Evolutionary conservation across 2,888 invertebrate species (phyloP).

Genomic region (Luperina testacea): DNA sequence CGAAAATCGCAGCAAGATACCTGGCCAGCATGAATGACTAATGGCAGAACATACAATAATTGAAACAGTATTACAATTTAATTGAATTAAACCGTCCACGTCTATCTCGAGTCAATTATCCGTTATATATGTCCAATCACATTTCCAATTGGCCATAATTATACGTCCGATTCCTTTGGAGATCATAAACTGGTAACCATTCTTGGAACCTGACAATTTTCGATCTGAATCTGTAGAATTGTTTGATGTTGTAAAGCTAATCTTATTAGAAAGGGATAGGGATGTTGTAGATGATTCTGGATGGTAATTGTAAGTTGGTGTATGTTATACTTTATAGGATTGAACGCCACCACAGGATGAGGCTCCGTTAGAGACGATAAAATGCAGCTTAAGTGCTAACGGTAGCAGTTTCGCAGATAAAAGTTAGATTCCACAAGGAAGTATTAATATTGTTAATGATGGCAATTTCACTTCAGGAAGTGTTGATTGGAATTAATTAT

Average conservation of each 20-base stretch:
- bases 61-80: constrained; percentile 56
- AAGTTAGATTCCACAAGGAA: constrained; percentile 50
- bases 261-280: constrained; percentile 40
- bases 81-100: constrained; percentile 62
- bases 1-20: neutral
- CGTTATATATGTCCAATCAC: constrained; percentile 64
- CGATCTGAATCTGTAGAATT: neutral
- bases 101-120: constrained; percentile 57
- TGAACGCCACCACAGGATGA: constrained; percentile 73
- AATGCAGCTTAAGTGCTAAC: constrained; percentile 76
- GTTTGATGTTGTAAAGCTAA: constrained; percentile 26
- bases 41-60: constrained; percentile 46
- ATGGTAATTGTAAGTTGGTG: constrained; percentile 20
- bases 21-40: constrained; percentile 9
- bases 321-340: constrained; percentile 64
- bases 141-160: constrained; percentile 70
- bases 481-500: constrained; percentile 28
- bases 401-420: constrained; percentile 70
- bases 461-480: constrained; percentile 56
- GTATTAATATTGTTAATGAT: constrained; percentile 55
- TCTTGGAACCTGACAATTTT: constrained; percentile 56
- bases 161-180: constrained; percentile 72
- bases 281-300: neutral
- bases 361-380: constrained; percentile 78
- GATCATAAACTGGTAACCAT: constrained; percentile 74